Evolutionary conservation across 1,140 invertebrate species (phyloP), one percentile per base, ranked within the genome.

Genomic region (Campodea augens): DNA sequence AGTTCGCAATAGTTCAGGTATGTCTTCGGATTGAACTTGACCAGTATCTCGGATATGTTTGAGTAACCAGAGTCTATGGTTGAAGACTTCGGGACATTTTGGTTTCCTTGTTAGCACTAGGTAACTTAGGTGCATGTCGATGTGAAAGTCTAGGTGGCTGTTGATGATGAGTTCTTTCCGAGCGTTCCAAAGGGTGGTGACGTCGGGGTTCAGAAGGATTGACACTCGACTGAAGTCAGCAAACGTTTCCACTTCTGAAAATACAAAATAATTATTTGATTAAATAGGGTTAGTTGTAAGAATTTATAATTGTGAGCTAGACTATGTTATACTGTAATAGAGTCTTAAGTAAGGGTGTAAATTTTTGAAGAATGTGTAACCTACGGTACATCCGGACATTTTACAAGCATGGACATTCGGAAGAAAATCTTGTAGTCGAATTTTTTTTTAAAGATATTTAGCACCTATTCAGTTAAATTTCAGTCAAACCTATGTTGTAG

Each of bases 151-250:
- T 3, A 87, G 52, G 18, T 73, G 61, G 43, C 67, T 66, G 52
- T 63, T 70, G 19, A 71, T 62, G 5, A 86, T 64, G 52, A 90
- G 59, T 51, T 84, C 77, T 47, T 84, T 72, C 44, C 79, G 71
- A 64, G 83, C 82, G 57, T 91, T 90, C 89, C 89, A 93, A 48
- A 85, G 81, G 1, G 78, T 78, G 27, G 66, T 68, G 38, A 88
- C 71, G 54, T 91, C 84, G 5, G 88, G 82, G 61, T 88, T 86
- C 3, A 93, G 64, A 0, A 92, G 60, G 4, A 92, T 55, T 13
- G 80, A 78, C 5, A 77, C 73, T 52, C 80, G 71, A 5, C 86
- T 64, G 56, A 81, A 7, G 27, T 32, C 7, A 32, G 7, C 7
- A 15, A 32, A 32, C 27, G 27, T 32, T 10, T 15, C 15, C 27